Evolutionary conservation across 2,797 vertebrate genomes (phyloP), one percentile per base, ranked within the genome.

Genomic region (Enteromius unitaeniatus): DNA sequence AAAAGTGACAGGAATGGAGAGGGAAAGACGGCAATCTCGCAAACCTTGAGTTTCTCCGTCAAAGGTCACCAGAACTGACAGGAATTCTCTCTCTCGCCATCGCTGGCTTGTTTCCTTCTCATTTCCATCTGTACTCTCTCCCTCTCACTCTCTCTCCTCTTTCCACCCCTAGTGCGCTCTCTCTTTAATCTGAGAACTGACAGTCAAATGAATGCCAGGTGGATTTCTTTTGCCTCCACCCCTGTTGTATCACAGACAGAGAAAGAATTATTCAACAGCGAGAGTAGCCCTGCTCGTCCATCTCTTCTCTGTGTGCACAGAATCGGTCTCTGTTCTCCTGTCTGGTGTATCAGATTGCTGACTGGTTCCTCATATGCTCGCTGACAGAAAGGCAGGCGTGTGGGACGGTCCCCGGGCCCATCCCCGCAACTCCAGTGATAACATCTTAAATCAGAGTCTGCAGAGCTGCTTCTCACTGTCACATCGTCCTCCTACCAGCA

Each of bases 191-290:
- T 65, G 84, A 87, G 72, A 87, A 81, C 69, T 86, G 88, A 90
- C 87, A 89, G 84, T 84, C 87, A 88, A 90, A 89, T 89, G 82
- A 90, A 88, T 90, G 86, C 87, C 87, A 91, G 89, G 88, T 90
- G 89, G 86, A 89, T 90, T 89, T 89, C 42, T 51, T 78, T 69
- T 83, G 47, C 77, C 83, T 79, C 75, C 81, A 58, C 77, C 80
- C 55, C 31, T 83, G 73, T 73, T 60, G 17, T 69, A 79, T 65
- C 78, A 79, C 69, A 83, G 81, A 83, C 78, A 85, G 86, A 83
- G 77, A 40, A 73, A 86, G 80, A 86, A 89, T 87, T 87, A 89
- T 89, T 88, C 72, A 76, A 62, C 67, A 74, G 76, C 78, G 53
- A 83, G 86, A 84, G 81, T 67, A 82, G 79, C 80, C 82, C 55